These are phyloP conservation scores for Isichthys henryi DNA, from an alignment of 2,113 vertebrate species.

Conservation along the genomic window DNA sequence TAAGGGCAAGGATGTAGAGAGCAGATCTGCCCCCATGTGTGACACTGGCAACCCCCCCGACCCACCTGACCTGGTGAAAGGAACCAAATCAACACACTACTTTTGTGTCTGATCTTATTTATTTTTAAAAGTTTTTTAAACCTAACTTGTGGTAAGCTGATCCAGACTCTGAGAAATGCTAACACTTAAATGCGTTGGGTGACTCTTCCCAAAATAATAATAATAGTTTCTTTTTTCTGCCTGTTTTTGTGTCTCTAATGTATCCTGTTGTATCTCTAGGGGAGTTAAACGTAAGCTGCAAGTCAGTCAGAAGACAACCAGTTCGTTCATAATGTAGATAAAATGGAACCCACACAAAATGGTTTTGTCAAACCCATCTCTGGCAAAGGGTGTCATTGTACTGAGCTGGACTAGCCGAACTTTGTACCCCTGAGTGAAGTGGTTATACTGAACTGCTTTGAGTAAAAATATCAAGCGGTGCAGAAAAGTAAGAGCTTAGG, in stretches of 20 bases:
- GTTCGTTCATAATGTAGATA: neutral
- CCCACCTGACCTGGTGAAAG: neutral
- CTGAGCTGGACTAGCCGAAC: neutral
- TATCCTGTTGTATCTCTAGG: neutral
- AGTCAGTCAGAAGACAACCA: neutral
- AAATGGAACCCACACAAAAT: neutral
- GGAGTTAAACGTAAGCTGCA: neutral
- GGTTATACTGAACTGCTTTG: neutral
- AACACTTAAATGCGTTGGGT: neutral
- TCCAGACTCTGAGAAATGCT: neutral
- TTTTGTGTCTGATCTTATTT: neutral
- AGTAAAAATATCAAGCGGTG: neutral
- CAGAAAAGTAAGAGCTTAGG: neutral
- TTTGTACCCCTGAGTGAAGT: neutral
- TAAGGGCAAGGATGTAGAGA: neutral
- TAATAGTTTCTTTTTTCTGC: neutral
- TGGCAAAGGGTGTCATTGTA: neutral
- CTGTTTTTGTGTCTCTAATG: neutral
- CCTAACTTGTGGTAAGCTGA: neutral
- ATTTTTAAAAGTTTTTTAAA: neutral
- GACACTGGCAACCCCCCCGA: neutral
- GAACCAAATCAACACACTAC: constrained; percentile 12
- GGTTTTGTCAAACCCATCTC: neutral
- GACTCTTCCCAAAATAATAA: neutral
- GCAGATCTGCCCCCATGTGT: neutral